Conservation (phyloP, 1,140 invertebrate genomes). For the Nilaparvata lugens region DNA sequence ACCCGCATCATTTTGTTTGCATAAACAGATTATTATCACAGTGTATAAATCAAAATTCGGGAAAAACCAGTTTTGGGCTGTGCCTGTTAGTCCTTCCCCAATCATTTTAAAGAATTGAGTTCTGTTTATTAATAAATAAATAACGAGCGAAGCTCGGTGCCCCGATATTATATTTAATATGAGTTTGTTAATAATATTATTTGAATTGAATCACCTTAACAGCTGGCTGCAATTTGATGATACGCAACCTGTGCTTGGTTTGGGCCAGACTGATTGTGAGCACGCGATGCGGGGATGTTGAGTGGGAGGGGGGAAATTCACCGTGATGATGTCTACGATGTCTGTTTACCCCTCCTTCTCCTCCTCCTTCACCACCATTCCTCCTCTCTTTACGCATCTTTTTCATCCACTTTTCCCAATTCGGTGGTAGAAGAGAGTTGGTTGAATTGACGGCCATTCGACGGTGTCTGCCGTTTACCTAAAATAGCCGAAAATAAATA, state of each 20-base stretch:
- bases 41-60: neutral
- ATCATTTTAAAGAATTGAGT: too few species aligned
- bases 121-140: too few species aligned
- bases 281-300: conserved; percentile 29
- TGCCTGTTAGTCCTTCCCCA: too few species aligned
- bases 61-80: neutral
- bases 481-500: neutral
- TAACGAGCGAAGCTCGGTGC: too few species aligned
- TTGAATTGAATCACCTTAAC: conserved; percentile 51
- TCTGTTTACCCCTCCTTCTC: conserved; percentile 25
- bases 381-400: neutral
- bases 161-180: too few species aligned
- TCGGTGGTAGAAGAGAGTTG: too few species aligned
- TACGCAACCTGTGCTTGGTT: conserved; percentile 49
- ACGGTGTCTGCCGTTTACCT: conserved; percentile 22
- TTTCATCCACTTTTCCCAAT: neutral
- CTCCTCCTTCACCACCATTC: conserved; percentile 25
- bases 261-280: conserved; percentile 47
- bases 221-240: conserved; percentile 54
- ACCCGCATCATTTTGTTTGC: conserved; percentile 3
- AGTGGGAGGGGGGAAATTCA: neutral
- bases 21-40: conserved; percentile 8
- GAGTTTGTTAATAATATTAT: neutral
- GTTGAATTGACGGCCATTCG: conserved; percentile 8
- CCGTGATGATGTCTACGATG: conserved; percentile 30